Conservation (phyloP, 2,113 vertebrate genomes). For the Clarias macrocephalus region DNA sequence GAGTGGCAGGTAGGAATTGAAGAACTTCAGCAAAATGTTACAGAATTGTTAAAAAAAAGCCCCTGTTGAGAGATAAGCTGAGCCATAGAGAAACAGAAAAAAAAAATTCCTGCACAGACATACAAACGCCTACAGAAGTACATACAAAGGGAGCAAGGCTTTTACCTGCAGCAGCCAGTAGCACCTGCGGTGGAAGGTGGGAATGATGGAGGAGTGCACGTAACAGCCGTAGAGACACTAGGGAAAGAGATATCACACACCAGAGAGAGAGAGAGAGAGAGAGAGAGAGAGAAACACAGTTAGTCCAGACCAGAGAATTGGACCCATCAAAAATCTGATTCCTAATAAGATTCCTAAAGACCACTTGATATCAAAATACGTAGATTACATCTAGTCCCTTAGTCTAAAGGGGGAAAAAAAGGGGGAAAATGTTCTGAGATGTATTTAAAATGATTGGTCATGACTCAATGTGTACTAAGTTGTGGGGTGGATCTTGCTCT, state of each 20-base stretch:
- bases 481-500: background rate
- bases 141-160: conserved; percentile 56
- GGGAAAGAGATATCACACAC: conserved; percentile 62
- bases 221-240: conserved; percentile 99
- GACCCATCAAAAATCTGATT: background rate
- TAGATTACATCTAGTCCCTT: background rate
- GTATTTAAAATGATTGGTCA: background rate
- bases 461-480: background rate
- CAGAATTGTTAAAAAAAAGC: conserved; percentile 15
- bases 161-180: conserved; percentile 99
- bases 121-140: conserved; percentile 9
- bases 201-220: conserved; percentile 98
- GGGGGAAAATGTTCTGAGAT: background rate
- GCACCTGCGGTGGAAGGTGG: conserved; percentile 98
- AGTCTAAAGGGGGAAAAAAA: background rate
- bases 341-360: background rate
- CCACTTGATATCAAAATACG: background rate
- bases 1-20: conserved; percentile 18
- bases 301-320: conserved; percentile 41
- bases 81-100: background rate
- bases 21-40: conserved; percentile 27
- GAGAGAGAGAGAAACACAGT: conserved; percentile 47
- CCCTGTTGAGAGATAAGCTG: conserved; percentile 14
- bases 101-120: conserved; percentile 14
- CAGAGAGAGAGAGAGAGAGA: conserved; percentile 21